Evolutionary conservation across 2,888 invertebrate genomes (phyloP), one percentile per base, ranked within the genome.

Genomic region (Macrosiphum euphorbiae): DNA sequence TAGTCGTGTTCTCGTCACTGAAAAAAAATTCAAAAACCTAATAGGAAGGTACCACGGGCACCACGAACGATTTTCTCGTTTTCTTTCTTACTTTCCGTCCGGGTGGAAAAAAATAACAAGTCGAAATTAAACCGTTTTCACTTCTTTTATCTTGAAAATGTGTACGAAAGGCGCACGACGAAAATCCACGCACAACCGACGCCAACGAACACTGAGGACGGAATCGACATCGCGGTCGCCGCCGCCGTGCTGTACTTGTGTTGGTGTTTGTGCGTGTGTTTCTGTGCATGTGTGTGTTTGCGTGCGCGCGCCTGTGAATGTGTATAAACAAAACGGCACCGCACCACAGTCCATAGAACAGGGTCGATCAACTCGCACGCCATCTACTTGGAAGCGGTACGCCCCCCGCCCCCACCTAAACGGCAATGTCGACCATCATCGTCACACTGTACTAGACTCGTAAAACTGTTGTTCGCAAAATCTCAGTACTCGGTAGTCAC

Each of bases 351-450:
- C 78, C 78, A 7, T 35, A 20, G 78, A 93, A 89, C 58, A 67
- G 89, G 89, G 93, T 89, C 93, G 89, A 90, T 41, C 93, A 85
- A 47, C 28, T n/a, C 47, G 89, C 89, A 50, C 93, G 93, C 93
- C 89, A 93, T 93, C 93, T 93, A 58, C 47, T 47, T 78, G 78
- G 35, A 35, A 78, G 35, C 7, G 78, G 78, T 78, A 78, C 78
- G 78, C 78, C 78, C 78, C 78, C 78, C 35, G 8, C 35, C 8
- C 8, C 78, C 35, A 35, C 35, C 67, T 20, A 78, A 78, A 35
- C 16, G n/a, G 67, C n/a, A 16, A 78, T 35, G 67, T 35, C 67
- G 67, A 78, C 20, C 20, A 8, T 24, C 35, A 35, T 20, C 8
- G 78, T 20, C 78, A 35, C 67, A 67, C 16, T 61, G 28, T 35